Evolutionary conservation across 1,140 invertebrate genomes (phyloP).

Genomic region (Patella vulgata): DNA sequence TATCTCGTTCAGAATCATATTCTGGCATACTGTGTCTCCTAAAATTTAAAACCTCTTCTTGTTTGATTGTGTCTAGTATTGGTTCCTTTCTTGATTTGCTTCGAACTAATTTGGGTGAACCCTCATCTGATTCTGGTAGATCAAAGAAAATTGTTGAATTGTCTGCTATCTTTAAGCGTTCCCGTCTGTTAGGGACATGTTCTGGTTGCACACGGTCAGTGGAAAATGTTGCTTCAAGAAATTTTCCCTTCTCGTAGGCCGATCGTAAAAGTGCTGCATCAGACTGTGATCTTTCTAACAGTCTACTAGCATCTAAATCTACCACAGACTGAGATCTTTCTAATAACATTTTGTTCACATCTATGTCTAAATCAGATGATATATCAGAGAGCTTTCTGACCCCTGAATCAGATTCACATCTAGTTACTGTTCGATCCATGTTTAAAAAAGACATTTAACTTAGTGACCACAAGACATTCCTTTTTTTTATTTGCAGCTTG

Average conservation of each 20-base stretch:
- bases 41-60: no score
- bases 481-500: no score
- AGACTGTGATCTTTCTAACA: constrained; percentile 52
- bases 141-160: constrained; percentile 6
- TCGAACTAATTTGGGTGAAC: constrained; percentile 1
- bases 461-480: no score
- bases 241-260: constrained; percentile 2
- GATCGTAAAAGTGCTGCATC: constrained; percentile 43
- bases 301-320: constrained; percentile 70
- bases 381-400: no score
- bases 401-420: no score
- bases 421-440: no score
- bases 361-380: no score
- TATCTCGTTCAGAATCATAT: constrained; percentile 1
- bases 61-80: no score
- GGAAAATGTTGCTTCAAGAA: constrained; percentile 2
- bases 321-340: no score
- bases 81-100: not conserved
- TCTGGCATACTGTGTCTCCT: constrained; percentile 7
- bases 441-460: no score
- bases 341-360: no score
- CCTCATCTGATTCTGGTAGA: constrained; percentile 5
- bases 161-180: not conserved
- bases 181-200: not conserved
- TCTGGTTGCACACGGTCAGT: not conserved